phyloP scores from a whole-genome alignment of 2,797 vertebrate species.

The Typhlichthys eigenmanni region DNA sequence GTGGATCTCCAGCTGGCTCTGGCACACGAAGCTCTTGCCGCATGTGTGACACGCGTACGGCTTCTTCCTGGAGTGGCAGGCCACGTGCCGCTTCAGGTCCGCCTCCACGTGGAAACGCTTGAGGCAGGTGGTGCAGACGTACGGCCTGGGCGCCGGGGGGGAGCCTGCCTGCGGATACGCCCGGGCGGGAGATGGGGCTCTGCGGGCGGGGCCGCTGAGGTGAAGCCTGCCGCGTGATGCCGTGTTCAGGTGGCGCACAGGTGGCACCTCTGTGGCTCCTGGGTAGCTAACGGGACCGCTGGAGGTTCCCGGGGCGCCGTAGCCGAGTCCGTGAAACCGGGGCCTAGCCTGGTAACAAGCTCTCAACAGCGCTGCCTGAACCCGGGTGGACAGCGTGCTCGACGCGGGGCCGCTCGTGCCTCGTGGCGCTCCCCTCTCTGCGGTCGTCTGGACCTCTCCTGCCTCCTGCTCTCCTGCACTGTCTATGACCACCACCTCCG shows the following conservation, averaged over 20 bases:
- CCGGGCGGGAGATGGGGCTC: not conserved
- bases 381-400: not conserved
- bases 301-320: slow-evolving; percentile 7
- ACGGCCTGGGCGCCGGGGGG: slow-evolving; percentile 34
- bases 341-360: not conserved
- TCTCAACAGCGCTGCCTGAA: slow-evolving; percentile 1
- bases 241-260: not conserved
- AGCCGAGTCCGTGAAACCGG: not conserved
- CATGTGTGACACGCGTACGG: slow-evolving; percentile 53
- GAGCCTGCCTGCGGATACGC: slow-evolving; percentile 15
- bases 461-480: slow-evolving; percentile 40
- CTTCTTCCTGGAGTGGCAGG: slow-evolving; percentile 51
- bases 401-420: not conserved
- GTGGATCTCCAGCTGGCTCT: slow-evolving; percentile 67
- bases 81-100: slow-evolving; percentile 57
- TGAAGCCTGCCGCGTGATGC: not conserved
- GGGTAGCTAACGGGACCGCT: slow-evolving; percentile 1
- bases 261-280: not conserved
- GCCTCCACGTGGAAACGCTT: slow-evolving; percentile 58
- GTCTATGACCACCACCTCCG: slow-evolving; percentile 50
- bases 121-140: slow-evolving; percentile 54
- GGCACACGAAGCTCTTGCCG: slow-evolving; percentile 63
- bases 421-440: slow-evolving; percentile 6
- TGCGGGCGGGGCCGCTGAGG: not conserved
- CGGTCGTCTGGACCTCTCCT: not conserved